Evolutionary conservation across 1,140 invertebrate genomes (phyloP).

Genomic region (Caenorhabditis inopinata): DNA sequence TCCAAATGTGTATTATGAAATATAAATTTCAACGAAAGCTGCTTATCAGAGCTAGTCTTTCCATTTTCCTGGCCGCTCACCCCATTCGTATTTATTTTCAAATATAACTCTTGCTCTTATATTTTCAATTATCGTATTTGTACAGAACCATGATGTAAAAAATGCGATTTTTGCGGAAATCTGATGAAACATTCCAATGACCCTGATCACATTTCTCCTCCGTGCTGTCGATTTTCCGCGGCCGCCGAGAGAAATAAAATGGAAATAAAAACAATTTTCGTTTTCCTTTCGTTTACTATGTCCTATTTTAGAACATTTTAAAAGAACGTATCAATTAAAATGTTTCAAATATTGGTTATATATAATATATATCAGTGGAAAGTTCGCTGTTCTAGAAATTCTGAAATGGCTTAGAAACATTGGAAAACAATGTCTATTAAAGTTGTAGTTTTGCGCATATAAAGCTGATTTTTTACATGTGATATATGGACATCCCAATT

Average conservation of each 20-base stretch:
- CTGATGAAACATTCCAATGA: constrained; percentile 11
- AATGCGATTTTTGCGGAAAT: constrained; percentile 28
- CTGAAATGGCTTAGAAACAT: too few species aligned
- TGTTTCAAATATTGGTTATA: too few species aligned
- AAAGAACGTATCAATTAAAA: neutral
- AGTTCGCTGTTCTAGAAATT: too few species aligned
- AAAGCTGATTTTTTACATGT: too few species aligned
- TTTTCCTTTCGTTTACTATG: neutral
- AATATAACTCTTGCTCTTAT: too few species aligned
- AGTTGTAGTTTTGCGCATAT: too few species aligned
- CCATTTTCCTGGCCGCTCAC: neutral
- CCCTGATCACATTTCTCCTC: neutral
- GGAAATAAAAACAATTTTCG: neutral
- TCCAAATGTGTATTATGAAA: too few species aligned
- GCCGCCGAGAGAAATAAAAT: neutral
- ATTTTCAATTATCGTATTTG: too few species aligned
- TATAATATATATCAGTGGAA: too few species aligned
- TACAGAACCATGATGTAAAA: too few species aligned
- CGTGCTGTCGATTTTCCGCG: neutral
- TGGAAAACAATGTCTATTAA: too few species aligned
- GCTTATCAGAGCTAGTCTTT: neutral
- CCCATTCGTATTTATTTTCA: neutral
- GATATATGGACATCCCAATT: too few species aligned
- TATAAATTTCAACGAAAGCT: neutral
- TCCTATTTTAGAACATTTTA: neutral